Percentiles rank a stretch among this genome's conserved stretches.
These are phyloP conservation scores for Balanococcus diminutus DNA, from an alignment of 2,888 invertebrate species.

Conservation along the genomic window DNA sequence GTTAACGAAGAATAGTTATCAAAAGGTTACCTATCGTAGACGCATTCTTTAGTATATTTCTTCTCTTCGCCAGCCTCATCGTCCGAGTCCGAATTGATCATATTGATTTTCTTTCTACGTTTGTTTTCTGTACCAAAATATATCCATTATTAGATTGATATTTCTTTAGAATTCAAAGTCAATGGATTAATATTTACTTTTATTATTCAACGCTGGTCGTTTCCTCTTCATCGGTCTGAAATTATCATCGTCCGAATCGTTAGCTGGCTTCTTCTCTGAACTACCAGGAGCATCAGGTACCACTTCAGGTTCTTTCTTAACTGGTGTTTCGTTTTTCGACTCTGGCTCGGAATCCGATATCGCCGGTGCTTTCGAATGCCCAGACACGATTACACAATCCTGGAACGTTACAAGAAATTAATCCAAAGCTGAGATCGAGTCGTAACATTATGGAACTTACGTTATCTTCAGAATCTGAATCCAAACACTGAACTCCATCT, in stretches of 20 bases:
- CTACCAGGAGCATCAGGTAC: not conserved
- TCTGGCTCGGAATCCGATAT: not conserved
- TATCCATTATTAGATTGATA: no score
- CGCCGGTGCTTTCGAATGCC: not conserved
- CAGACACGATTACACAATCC: slow-evolving; percentile 1
- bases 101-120: slow-evolving; percentile 63
- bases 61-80: slow-evolving; percentile 65
- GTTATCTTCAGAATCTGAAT: slow-evolving; percentile 17
- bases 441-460: no score
- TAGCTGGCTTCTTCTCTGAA: not conserved
- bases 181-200: slow-evolving; percentile 18
- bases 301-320: not conserved
- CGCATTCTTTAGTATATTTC: slow-evolving; percentile 69
- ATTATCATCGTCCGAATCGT: slow-evolving; percentile 20
- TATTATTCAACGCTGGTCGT: not conserved
- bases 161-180: not conserved
- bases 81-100: slow-evolving; percentile 66
- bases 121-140: slow-evolving; percentile 55
- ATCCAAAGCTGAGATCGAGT: no score
- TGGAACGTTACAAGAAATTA: no score
- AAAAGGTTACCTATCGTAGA: slow-evolving; percentile 69
- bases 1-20: not conserved
- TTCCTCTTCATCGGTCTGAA: slow-evolving; percentile 45
- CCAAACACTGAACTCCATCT: not conserved
- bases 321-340: no score